Evolutionary conservation across 2,797 vertebrate species (phyloP), one percentile per base, ranked within the genome.

Genomic region (Leptatherina wallacei): DNA sequence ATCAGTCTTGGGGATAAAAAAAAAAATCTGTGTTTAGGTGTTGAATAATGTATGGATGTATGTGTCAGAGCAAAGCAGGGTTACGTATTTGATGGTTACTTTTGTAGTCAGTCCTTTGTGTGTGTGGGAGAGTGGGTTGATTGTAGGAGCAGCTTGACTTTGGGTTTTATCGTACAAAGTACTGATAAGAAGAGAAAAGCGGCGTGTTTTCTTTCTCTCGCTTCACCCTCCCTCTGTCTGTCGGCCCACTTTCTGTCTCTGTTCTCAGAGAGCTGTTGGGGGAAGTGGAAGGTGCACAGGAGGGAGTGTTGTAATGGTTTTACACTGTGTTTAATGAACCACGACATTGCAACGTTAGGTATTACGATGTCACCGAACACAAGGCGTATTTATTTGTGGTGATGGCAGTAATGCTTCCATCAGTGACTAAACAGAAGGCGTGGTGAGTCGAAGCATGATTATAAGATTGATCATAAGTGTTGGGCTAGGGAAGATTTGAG

Each of bases 131-230:
- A 63, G 59, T n/a, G 63, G 57, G 2, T 71, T 65, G 61, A 38
- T 65, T 36, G 13, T 47, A 71, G 65, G 52, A 76, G 64, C 59
- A 58, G 72, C 67, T 62, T 78, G 71, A 74, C 85, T 85, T 83
- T 80, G 74, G 56, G 76, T 82, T 85, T 86, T 86, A 86, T 85
- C 83, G 72, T 80, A 78, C 30, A 9, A 36, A 47, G 47, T 51
- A 22, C 79, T 74, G 86, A 91, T 92, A 91, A 91, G 82, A 82
- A 78, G 70, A 81, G 71, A 78, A 78, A 81, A 78, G 60, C 65
- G 12, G 56, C 32, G 38, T 66, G 24, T 42, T 60, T 77, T 62
- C 14, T 38, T 65, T 52, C n/a, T 59, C 49, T 68, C 55, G 4
- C 30, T 14, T 63, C 69, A 40, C 73, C 73, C 80, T 71, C 81